These are phyloP conservation scores for Epizoanthus rinbou DNA, from an alignment of 92 coral and sea anemone genomes.

Conservation along the genomic window DNA sequence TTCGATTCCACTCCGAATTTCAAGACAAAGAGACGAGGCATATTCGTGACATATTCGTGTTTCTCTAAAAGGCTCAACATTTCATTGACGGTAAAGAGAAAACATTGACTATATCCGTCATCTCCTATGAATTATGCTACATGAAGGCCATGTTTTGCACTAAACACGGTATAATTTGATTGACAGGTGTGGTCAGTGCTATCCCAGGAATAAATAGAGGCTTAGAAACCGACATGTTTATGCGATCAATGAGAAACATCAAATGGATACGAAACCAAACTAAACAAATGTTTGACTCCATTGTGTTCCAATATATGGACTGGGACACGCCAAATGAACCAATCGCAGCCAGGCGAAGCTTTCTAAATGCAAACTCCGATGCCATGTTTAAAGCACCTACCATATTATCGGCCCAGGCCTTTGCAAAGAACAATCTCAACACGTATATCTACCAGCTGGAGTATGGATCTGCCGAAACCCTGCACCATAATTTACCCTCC, in stretches of 20 bases:
- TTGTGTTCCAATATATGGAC: slow-evolving; percentile 5
- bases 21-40: too few species aligned
- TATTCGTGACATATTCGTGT: too few species aligned
- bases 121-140: too few species aligned
- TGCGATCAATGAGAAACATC: slow-evolving; percentile 2
- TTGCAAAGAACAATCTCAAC: neutral
- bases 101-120: too few species aligned
- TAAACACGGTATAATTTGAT: neutral
- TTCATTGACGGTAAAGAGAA: too few species aligned
- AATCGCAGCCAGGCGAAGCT: neutral
- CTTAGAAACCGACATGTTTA: neutral
- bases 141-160: neutral
- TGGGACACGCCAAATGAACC: slow-evolving; percentile 26
- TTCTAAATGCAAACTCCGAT: slow-evolving; percentile 17
- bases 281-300: neutral
- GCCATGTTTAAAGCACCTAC: slow-evolving; percentile 24
- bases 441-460: slow-evolving; percentile 16
- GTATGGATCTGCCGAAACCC: neutral
- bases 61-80: too few species aligned
- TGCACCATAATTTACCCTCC: neutral
- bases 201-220: slow-evolving; percentile 21
- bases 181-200: slow-evolving; percentile 1
- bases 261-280: slow-evolving; percentile 25
- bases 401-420: slow-evolving; percentile 6
- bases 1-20: too few species aligned